Evolutionary conservation across 1,140 invertebrate species (phyloP).

Genomic region (Leptopilina clavipes): DNA sequence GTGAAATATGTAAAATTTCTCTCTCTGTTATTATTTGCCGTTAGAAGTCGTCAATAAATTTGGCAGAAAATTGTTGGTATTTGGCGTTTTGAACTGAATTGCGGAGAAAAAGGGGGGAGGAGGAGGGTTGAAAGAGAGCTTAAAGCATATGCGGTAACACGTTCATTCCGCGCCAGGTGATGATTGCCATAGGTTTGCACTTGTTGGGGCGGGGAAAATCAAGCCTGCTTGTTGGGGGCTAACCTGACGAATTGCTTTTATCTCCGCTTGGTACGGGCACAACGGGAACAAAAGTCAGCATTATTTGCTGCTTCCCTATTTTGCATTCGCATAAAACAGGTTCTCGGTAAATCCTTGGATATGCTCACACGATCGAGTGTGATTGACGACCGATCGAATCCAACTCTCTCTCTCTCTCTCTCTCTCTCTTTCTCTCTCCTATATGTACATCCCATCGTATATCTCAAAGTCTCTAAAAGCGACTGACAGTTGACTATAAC

Average conservation of each 20-base stretch:
- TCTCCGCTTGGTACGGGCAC: slow-evolving; percentile 25
- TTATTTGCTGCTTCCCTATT: slow-evolving; percentile 31
- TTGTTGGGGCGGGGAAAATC: slow-evolving; percentile 29
- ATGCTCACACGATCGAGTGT: slow-evolving; percentile 27
- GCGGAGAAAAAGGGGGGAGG: background rate
- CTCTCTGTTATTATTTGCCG: background rate
- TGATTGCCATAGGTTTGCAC: slow-evolving; percentile 27
- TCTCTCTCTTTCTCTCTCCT: no score
- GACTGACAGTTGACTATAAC: background rate
- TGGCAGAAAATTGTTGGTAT: slow-evolving; percentile 19
- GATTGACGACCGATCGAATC: slow-evolving; percentile 29
- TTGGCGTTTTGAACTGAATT: background rate
- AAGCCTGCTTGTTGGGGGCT: slow-evolving; percentile 18
- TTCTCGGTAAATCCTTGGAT: slow-evolving; percentile 30
- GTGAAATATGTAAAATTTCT: slow-evolving; percentile 13
- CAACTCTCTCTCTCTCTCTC: background rate
- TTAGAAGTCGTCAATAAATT: background rate
- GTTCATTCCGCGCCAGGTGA: slow-evolving; percentile 19
- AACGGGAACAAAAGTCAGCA: slow-evolving; percentile 23
- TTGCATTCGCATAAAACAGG: slow-evolving; percentile 32
- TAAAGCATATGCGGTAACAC: slow-evolving; percentile 19
- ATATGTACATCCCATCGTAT: slow-evolving; percentile 22
- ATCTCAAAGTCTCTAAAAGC: slow-evolving; percentile 28
- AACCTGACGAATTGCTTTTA: slow-evolving; percentile 32
- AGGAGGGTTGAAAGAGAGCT: background rate